phyloP scores from a whole-genome alignment of 2,797 vertebrate species.

The Epinephelus malabaricus region DNA sequence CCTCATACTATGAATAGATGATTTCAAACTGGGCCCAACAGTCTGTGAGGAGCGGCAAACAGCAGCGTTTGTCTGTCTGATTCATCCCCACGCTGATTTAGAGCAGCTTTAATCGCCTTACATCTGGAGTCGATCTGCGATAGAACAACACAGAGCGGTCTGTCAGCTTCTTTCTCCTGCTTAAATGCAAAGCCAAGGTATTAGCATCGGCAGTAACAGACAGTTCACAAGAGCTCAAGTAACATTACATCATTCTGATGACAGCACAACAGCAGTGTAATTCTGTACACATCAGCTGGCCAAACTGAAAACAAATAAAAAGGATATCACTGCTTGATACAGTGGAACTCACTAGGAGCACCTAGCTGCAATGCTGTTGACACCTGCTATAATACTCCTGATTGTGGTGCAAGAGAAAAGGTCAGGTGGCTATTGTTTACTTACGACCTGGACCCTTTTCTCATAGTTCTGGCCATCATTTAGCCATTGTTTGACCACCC shows the following conservation, averaged over 20 bases:
- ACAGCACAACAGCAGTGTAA: neutral
- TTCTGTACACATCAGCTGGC: neutral
- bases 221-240: neutral
- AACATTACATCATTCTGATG: neutral
- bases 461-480: no score
- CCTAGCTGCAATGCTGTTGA: neutral
- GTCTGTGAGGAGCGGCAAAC: conserved; percentile 4
- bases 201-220: neutral
- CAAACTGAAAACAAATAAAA: neutral
- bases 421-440: no score
- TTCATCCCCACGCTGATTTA: conserved; percentile 17
- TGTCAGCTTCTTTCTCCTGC: neutral
- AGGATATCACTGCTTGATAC: neutral
- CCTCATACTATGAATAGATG: conserved; percentile 22
- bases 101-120: conserved; percentile 26
- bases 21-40: conserved; percentile 11
- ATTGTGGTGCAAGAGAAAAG: neutral
- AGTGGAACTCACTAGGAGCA: neutral
- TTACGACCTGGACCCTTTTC: no score
- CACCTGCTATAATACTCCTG: neutral
- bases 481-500: no score
- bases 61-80: conserved; percentile 10
- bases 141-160: neutral
- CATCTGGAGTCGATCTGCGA: conserved; percentile 29
- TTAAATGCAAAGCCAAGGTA: neutral